These are phyloP conservation scores for Halcyon malimbica DNA, from an alignment of 2,113 vertebrate genomes.

Conservation along the genomic window DNA sequence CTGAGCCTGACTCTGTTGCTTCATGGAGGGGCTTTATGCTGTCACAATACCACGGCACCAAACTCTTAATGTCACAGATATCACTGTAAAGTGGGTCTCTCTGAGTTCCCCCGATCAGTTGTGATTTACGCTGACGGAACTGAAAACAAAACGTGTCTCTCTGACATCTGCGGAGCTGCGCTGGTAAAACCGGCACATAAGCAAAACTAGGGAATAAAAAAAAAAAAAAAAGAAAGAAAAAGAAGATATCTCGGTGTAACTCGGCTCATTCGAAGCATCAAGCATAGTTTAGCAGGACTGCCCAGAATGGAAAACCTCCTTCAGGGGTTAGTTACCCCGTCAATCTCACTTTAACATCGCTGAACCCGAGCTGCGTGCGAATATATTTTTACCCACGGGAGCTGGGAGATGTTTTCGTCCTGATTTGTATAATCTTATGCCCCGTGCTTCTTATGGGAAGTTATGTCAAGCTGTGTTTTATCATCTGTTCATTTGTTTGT, in stretches of 20 bases:
- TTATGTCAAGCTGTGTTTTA: not conserved
- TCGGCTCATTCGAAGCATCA: slow-evolving; percentile 25
- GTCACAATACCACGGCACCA: slow-evolving; percentile 23
- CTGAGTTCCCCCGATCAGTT: not conserved
- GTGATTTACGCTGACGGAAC: slow-evolving; percentile 25
- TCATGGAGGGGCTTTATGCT: slow-evolving; percentile 18
- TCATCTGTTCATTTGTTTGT: not conserved
- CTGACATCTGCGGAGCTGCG: slow-evolving; percentile 37
- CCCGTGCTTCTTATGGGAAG: not conserved
- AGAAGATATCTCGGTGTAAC: not conserved
- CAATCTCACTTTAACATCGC: slow-evolving; percentile 5
- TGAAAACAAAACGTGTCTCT: slow-evolving; percentile 7
- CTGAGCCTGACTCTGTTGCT: slow-evolving; percentile 50
- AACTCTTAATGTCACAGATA: slow-evolving; percentile 16
- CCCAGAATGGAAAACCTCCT: slow-evolving; percentile 36
- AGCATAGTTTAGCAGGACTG: slow-evolving; percentile 19
- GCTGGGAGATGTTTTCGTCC: not conserved
- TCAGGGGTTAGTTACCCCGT: slow-evolving; percentile 18
- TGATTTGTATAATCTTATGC: not conserved
- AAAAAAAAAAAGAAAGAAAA: not conserved
- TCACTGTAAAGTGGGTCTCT: not conserved
- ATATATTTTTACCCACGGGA: not conserved
- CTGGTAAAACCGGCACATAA: not conserved
- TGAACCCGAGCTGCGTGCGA: not conserved
- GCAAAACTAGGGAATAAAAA: not conserved